Conservation (phyloP, 2,888 invertebrate species). For the Ichneumoninae sp. region DNA sequence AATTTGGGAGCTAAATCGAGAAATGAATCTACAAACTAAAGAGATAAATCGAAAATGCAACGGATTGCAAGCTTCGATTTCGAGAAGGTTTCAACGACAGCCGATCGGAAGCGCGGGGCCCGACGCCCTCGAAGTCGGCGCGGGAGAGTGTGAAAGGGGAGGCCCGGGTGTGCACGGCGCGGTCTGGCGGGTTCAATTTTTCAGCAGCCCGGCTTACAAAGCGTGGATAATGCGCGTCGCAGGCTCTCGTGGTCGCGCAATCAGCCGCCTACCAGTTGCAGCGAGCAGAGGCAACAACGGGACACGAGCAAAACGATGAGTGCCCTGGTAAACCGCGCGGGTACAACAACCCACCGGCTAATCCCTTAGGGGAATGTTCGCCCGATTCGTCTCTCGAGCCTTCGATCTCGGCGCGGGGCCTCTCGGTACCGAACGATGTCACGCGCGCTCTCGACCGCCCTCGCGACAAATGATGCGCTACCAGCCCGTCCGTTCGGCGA, state of each 20-base stretch:
- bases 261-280: constrained; percentile 73
- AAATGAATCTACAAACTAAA: neutral
- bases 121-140: constrained; percentile 45
- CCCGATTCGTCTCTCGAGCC: constrained; percentile 63
- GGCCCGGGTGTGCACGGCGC: constrained; percentile 37
- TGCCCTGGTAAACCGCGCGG: constrained; percentile 60
- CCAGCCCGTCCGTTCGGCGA: constrained; percentile 39
- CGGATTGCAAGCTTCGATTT: constrained; percentile 22
- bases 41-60: neutral
- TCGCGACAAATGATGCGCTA: constrained; percentile 74
- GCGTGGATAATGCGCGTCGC: constrained; percentile 77
- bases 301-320: constrained; percentile 67
- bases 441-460: constrained; percentile 40
- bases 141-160: constrained; percentile 43
- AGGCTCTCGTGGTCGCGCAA: constrained; percentile 74
- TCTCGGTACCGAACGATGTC: constrained; percentile 44
- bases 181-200: constrained; percentile 74
- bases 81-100: constrained; percentile 50
- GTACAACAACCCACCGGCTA: constrained; percentile 70
- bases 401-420: constrained; percentile 63
- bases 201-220: constrained; percentile 78
- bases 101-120: constrained; percentile 50
- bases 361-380: constrained; percentile 72
- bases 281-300: constrained; percentile 54
- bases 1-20: neutral